phyloP scores from a whole-genome alignment of 2,113 vertebrate genomes.

The Strix uralensis region DNA sequence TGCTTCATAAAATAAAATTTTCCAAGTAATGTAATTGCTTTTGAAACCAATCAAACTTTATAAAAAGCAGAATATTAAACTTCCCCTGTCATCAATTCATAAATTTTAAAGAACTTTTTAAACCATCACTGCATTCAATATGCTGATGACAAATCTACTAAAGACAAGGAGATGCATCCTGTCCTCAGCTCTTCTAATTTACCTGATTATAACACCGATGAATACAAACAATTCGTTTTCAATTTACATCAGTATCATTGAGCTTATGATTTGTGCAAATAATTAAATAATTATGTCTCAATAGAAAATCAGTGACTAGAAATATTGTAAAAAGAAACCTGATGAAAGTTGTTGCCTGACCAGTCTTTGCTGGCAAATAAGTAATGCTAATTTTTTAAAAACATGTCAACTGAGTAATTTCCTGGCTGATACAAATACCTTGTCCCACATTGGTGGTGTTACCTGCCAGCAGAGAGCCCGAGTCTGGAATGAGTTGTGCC shows the following conservation, averaged over 20 bases:
- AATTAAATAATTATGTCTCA: background rate
- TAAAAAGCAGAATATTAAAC: background rate
- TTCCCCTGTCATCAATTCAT: background rate
- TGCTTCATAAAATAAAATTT: background rate
- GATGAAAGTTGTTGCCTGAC: background rate
- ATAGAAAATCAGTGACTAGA: background rate
- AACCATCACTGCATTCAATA: background rate
- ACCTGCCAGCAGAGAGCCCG: background rate
- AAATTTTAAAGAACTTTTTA: background rate
- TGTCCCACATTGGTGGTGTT: background rate
- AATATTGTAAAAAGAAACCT: background rate
- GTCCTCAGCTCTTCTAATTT: background rate
- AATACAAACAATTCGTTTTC: background rate
- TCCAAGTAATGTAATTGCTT: background rate
- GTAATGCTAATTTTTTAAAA: background rate
- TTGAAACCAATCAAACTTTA: background rate
- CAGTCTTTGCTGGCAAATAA: background rate
- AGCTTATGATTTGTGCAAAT: background rate
- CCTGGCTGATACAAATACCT: background rate
- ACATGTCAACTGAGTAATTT: background rate
- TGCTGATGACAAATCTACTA: background rate
- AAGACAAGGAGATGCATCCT: background rate
- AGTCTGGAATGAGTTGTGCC: background rate
- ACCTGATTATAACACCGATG: background rate
- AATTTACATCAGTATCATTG: background rate